Base-by-base conservation (phyloP, 2,113 vertebrate species). In the Carettochelys insculpta region DNA sequence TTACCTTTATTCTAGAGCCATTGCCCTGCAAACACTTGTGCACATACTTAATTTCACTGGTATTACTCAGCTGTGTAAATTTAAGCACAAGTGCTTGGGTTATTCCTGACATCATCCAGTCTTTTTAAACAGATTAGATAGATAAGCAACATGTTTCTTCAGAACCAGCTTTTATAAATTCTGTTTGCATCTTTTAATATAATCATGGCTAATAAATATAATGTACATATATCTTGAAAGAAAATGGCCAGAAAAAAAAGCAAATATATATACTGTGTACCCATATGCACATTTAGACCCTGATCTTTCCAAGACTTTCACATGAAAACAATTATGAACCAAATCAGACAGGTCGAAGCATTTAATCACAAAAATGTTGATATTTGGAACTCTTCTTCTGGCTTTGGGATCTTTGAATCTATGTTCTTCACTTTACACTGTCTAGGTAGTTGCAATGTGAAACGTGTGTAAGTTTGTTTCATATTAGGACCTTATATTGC, bases 251-350 rank as follows among this genome's bases (percentile, higher is more conserved):
- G 27, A 31, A 29, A 47, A 48, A 47, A 34, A 3, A 50, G 48
- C 41, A 75, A 16, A 76, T 29, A 4, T 1, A 3, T 1, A 1
- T 2, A 7, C 16, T 27, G 47, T 77, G 29, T 68, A 27, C 61
- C 34, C 34, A 65, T n/a, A 38, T 65, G 31, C 61, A 20, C 34
- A 65, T 3, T 17, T 56, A 82, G 31, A 78, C 56, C 2, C 20
- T 58, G 1, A 2, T 82, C 1, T 31, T 90, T 81, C 25, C 68
- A 29, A 89, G 75, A 54, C 65, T 77, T 1, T 65, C 86, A 58
- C 12, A 10, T 61, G 31, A 61, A n/a, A n/a, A 65, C 34, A 65
- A n/a, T 65, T 65, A n/a, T 65, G 61, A 65, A 19, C 34, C 61
- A n/a, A 65, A 65, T 65, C 34, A 65, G 31, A 14, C 31, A 31